Evolutionary conservation across 2,888 invertebrate genomes (phyloP), one percentile per base, ranked within the genome.

Genomic region (Calameuta idolon): DNA sequence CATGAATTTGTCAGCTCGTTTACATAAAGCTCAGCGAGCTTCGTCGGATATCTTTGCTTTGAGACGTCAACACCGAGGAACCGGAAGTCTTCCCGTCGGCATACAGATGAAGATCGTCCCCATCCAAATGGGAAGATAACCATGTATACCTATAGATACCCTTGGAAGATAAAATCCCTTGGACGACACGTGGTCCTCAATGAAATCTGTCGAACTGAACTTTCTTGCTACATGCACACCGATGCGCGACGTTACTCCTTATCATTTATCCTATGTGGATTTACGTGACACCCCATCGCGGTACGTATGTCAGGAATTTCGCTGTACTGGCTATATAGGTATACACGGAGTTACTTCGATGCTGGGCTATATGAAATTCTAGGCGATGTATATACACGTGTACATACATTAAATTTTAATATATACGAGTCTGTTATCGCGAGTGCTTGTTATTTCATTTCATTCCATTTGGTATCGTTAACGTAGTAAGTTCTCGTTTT

Each of bases 381-480:
- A 71, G 33, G 23, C 30, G 30, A 71, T 3, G 33, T 71, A n/a
- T 12, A 12, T 33, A 69, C 11, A 69, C 3, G 9, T n/a, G 33
- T 71, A 30, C 30, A 30, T 71, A 30, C 30, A 30, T 34, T 71
- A 30, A 71, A 71, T 5, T 30, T 9, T 23, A 9, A 15, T 23
- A 23, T 71, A 5, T 30, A 30, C 30, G 33, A 3, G 30, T 30
- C 33, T 30, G 30, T 5, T 71, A 30, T 71, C 40, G 9, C 9
- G 71, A 15, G 33, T 71, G 71, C 12, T 71, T 71, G 12, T 71
- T 33, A 71, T 71, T 71, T 33, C 71, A 71, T 71, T 71, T 71
- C 9, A 23, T 40, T 55, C 9, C 23, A 55, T 55, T 55, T 55
- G 40, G 71, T 71, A 33, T 31, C 31, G 15, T 71, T 33, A 71